A percentile compares a stretch with the other conserved stretches of the same genome.
Conservation (phyloP, 1,140 invertebrate species). For the Sarcophaga bullata region DNA sequence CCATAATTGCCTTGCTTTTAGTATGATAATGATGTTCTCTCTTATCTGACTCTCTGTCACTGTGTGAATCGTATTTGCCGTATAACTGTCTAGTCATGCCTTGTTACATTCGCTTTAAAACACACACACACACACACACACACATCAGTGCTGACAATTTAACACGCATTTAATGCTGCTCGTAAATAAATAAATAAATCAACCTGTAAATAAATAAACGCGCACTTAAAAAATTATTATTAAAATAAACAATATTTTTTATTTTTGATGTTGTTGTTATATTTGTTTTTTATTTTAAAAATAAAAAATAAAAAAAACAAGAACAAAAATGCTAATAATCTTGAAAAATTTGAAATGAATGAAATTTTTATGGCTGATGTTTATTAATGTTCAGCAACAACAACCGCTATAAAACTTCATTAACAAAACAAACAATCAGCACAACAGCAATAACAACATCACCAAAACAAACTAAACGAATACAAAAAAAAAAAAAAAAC, state of each 20-base stretch:
- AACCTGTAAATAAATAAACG: conserved; percentile 12
- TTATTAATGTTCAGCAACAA: not conserved
- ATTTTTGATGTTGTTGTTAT: not conserved
- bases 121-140: too few relatives aligned
- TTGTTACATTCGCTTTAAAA: too few relatives aligned
- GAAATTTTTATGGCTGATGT: not conserved
- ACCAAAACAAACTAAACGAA: not conserved
- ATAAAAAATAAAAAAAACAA: not conserved
- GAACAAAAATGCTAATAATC: not conserved
- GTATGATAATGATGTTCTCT: too few relatives aligned
- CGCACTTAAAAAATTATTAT: not conserved
- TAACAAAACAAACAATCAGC: not conserved
- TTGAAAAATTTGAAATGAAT: not conserved
- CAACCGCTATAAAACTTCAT: not conserved
- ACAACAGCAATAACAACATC: not conserved
- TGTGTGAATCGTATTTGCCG: too few relatives aligned
- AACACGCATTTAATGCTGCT: too few relatives aligned
- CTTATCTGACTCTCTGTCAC: too few relatives aligned
- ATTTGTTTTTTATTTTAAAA: too few relatives aligned
- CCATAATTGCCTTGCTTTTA: too few relatives aligned
- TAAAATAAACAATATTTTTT: not conserved
- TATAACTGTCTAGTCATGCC: too few relatives aligned
- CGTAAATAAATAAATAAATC: not conserved
- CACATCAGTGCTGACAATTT: too few relatives aligned
- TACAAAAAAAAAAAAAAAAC: not conserved